A percentile compares a stretch with the other conserved stretches of the same genome.
Conservation (phyloP, 2,113 vertebrate species). For the Capricornis sumatraensis region DNA sequence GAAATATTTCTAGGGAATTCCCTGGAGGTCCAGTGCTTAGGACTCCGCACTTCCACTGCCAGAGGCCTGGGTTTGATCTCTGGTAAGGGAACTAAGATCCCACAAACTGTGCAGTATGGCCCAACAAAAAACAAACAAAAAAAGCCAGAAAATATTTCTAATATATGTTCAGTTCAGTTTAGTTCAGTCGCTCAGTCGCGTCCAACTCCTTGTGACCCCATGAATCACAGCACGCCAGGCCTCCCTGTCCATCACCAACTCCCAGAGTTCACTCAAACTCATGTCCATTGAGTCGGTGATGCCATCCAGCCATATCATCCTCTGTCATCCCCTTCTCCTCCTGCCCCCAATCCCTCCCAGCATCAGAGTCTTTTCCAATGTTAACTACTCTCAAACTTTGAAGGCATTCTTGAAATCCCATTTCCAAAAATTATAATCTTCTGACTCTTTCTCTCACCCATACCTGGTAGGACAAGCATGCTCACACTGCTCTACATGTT, state of each 20-base stretch:
- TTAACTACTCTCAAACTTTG: neutral
- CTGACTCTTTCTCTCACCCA: neutral
- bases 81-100: neutral
- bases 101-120: neutral
- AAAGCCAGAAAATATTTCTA: neutral
- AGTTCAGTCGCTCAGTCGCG: too few species aligned
- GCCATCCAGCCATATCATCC: too few species aligned
- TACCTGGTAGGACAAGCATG: too few species aligned
- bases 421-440: neutral
- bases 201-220: too few species aligned
- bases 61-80: neutral
- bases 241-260: too few species aligned
- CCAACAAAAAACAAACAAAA: neutral
- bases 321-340: too few species aligned
- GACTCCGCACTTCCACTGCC: neutral
- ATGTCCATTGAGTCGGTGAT: rapidly evolving
- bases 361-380: too few species aligned
- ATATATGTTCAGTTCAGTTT: neutral
- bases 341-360: too few species aligned
- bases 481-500: neutral
- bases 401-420: neutral
- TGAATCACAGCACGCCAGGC: too few species aligned
- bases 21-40: neutral
- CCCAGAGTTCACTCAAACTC: too few species aligned
- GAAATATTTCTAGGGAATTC: neutral